phyloP scores from a whole-genome alignment of 2,113 vertebrate genomes.

The Macrotus californicus region DNA sequence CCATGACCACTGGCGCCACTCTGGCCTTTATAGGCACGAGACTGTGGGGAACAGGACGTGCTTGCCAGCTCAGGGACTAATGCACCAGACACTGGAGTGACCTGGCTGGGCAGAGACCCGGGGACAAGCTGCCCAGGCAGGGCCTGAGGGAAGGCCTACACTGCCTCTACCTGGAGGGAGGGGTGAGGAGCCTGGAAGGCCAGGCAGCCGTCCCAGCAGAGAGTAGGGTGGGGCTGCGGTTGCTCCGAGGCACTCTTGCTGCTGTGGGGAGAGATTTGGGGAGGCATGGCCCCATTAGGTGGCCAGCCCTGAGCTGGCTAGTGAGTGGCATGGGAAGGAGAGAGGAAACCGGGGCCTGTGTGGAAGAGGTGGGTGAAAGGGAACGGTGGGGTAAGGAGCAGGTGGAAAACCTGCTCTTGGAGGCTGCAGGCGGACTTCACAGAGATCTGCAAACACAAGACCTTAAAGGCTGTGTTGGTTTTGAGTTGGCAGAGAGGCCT shows the following conservation, averaged over 20 bases:
- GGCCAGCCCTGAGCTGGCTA: neutral
- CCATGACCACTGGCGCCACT: slow-evolving; percentile 34
- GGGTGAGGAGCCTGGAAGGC: neutral
- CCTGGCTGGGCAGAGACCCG: slow-evolving; percentile 1
- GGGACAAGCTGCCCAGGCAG: neutral
- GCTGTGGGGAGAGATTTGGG: neutral
- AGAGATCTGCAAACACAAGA: neutral
- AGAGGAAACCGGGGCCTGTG: neutral
- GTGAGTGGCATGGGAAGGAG: neutral
- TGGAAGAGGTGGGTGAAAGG: neutral
- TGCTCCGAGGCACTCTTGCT: neutral
- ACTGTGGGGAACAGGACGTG: slow-evolving; percentile 33
- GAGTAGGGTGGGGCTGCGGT: neutral
- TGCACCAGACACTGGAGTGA: neutral
- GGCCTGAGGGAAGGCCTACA: neutral
- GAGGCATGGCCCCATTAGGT: neutral
- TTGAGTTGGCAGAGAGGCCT: neutral
- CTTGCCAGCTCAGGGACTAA: slow-evolving; percentile 47
- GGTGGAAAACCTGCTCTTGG: neutral
- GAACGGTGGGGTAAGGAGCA: neutral
- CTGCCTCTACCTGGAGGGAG: neutral
- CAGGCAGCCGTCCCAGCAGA: neutral
- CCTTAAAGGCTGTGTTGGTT: neutral
- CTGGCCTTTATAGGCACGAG: slow-evolving; percentile 53
- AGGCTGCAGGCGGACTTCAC: neutral